Conservation (phyloP, 2,888 invertebrate species). For the Notocelia uddmanniana region DNA sequence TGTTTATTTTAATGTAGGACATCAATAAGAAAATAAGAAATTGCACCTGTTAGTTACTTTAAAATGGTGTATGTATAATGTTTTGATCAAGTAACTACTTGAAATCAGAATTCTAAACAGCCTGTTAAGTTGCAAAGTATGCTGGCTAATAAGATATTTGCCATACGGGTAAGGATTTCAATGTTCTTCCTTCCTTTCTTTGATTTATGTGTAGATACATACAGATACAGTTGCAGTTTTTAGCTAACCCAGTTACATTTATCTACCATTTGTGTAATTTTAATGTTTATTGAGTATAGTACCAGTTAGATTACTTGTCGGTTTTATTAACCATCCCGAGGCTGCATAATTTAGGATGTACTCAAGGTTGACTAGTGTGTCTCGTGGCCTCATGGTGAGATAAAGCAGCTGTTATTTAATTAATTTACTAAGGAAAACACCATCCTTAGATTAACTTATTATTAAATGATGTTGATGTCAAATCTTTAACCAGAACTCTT, state of each 20-base stretch:
- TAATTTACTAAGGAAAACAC: neutral
- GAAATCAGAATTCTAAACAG: no score
- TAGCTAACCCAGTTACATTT: neutral
- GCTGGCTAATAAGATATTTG: no score
- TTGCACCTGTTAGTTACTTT: no score
- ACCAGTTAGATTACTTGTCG: conserved; percentile 23
- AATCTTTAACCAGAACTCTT: neutral
- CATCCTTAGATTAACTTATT: neutral
- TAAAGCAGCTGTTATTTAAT: conserved; percentile 7
- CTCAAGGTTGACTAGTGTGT: conserved; percentile 26
- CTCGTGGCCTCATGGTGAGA: conserved; percentile 28
- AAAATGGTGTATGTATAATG: no score
- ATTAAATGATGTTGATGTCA: neutral
- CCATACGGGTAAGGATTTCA: no score
- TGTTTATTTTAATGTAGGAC: neutral
- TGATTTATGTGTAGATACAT: no score
- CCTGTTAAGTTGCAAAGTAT: no score
- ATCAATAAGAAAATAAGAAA: neutral
- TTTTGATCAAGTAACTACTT: no score
- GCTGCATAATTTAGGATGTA: conserved; percentile 30
- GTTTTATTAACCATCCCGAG: conserved; percentile 20
- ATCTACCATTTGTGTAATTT: conserved; percentile 10
- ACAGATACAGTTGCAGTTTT: no score
- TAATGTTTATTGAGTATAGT: conserved; percentile 1
- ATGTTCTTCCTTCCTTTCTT: no score